Evolutionary conservation across 2,113 vertebrate genomes (phyloP).

Genomic region (Penelope pileata): DNA sequence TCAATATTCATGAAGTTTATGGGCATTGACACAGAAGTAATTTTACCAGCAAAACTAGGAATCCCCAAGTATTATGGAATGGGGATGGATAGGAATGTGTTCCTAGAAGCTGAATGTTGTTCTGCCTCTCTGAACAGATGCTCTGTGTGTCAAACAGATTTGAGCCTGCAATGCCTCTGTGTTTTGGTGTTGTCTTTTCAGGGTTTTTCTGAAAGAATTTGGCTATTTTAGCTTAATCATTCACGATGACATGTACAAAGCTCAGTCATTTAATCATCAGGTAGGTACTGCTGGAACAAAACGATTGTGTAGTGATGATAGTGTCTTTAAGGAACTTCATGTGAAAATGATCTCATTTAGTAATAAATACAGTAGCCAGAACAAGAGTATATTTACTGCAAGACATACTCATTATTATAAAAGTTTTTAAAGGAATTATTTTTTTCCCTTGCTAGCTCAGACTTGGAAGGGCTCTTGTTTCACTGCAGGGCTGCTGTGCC

Average conservation of each 20-base stretch:
- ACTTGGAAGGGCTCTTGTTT: neutral
- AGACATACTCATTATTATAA: neutral
- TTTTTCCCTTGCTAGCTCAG: neutral
- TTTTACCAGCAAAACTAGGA: neutral
- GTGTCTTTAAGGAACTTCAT: neutral
- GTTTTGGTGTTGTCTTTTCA: neutral
- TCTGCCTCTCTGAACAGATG: neutral
- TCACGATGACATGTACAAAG: neutral
- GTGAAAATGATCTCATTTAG: neutral
- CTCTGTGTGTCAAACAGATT: neutral
- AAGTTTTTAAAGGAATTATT: neutral
- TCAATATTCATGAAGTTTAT: neutral
- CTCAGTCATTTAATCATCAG: slow-evolving; percentile 7
- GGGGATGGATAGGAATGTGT: neutral
- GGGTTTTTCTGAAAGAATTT: neutral
- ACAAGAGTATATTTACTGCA: neutral
- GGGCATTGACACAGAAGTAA: neutral
- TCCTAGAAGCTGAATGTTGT: neutral
- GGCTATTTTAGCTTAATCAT: neutral
- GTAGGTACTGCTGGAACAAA: neutral
- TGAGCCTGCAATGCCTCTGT: neutral
- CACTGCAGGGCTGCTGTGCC: neutral
- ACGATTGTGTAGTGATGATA: neutral
- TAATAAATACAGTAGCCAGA: neutral
- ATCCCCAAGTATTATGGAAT: neutral